A percentile compares a stretch with the other conserved stretches of the same genome.
Evolutionary conservation across 2,113 vertebrate species (phyloP).

Genomic region (Pollimyrus isidori): DNA sequence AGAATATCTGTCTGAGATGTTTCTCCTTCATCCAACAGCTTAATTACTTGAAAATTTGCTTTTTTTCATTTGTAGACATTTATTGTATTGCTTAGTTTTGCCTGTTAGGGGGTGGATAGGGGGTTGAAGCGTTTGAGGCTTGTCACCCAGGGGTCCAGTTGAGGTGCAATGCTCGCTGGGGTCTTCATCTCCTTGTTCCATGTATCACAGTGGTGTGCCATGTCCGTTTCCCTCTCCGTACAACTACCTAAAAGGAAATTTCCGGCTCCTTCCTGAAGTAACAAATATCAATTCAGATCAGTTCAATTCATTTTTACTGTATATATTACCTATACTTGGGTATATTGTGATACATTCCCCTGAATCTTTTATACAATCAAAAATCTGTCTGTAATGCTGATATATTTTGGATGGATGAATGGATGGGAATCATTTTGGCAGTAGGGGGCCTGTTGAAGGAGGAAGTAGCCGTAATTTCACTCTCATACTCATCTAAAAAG

Average conservation of each 20-base stretch:
- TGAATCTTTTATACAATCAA: not conserved
- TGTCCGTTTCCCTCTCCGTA: not conserved
- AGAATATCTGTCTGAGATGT: not conserved
- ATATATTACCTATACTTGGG: not conserved
- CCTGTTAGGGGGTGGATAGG: no score
- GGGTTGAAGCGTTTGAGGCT: not conserved
- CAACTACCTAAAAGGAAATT: not conserved
- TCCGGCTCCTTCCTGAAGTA: not conserved
- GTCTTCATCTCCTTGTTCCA: not conserved
- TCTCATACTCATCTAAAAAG: not conserved
- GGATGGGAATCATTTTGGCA: not conserved
- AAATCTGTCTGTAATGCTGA: not conserved
- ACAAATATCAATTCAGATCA: not conserved
- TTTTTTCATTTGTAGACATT: not conserved
- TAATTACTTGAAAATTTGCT: not conserved
- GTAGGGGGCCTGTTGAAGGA: not conserved
- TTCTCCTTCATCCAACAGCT: not conserved
- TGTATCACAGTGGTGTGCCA: not conserved
- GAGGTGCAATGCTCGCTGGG: not conserved
- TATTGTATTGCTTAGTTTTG: not conserved
- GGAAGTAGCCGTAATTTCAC: not conserved
- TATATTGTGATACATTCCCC: not conserved
- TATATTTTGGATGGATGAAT: not conserved
- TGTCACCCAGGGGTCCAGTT: not conserved
- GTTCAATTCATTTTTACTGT: not conserved